These are phyloP conservation scores for Columba janthina DNA, from an alignment of 2,113 vertebrate species.

Conservation along the genomic window DNA sequence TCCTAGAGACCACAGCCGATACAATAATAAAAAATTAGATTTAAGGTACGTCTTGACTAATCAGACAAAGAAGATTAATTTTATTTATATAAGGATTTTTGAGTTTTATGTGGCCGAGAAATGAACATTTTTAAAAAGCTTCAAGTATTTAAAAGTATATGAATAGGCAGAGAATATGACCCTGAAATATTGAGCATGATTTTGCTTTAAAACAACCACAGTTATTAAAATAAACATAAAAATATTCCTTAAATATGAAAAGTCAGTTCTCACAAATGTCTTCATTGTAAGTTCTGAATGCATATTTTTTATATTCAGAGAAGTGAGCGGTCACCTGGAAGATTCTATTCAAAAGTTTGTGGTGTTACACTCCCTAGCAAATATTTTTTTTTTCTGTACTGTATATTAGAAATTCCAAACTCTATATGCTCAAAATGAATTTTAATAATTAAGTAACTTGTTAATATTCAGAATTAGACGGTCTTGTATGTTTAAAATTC, in stretches of 20 bases:
- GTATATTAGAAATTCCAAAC: constrained; percentile 24
- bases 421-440: constrained; percentile 36
- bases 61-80: background rate
- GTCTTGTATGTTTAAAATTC: constrained; percentile 29
- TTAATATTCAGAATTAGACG: constrained; percentile 41
- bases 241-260: background rate
- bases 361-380: background rate
- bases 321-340: background rate
- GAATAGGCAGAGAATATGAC: background rate
- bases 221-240: background rate
- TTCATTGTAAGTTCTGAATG: background rate
- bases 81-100: background rate
- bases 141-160: background rate
- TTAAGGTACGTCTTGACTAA: background rate
- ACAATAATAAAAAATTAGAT: background rate
- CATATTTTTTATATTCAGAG: background rate
- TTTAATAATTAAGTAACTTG: constrained; percentile 50
- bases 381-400: background rate
- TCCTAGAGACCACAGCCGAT: background rate
- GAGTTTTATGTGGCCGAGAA: background rate
- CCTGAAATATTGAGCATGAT: background rate
- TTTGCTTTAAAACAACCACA: background rate
- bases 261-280: background rate
- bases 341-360: background rate
- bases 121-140: background rate